Evolutionary conservation across 2,888 invertebrate species (phyloP), one percentile per base, ranked within the genome.

Genomic region (Disparrhopalites patrizii): DNA sequence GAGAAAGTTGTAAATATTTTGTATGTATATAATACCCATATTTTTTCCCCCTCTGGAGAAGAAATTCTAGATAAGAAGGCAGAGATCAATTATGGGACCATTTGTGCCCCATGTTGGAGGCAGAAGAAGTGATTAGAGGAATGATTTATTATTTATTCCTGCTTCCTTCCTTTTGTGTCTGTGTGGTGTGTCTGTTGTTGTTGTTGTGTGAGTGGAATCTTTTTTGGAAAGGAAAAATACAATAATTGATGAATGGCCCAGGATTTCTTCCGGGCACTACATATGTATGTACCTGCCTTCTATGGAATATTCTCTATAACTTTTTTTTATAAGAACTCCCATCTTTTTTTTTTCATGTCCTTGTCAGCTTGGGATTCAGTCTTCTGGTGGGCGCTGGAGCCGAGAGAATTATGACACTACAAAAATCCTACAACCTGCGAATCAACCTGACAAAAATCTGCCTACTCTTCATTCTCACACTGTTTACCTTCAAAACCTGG

Each of bases 301-400:
- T 10, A 36, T 38, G 15, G 38, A 38, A 4, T 38, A n/a, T 38
- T 13, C 36, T 36, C 13, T 8, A 36, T 36, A 8, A 8, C 36
- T 13, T 10, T 10, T 36, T 36, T 10, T 36, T 36, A 36, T 10
- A 38, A 38, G 38, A 13, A 8, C 36, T 38, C 2, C 4, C 15
- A 38, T 38, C 2, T n/a, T 38, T n/a, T n/a, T 38, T 20, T 20
- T 40, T 56, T 28, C 15, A 10, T 8, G 25, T 54, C 10, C 62
- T 66, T 76, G 76, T 54, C 83, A 91, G 91, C 77, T 84, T 91
- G 77, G 92, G 92, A 1, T 87, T 87, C 78, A 89, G 90, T 66
- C 80, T 93, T 55, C 80, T 93, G 62, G 85, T 90, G 28, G 88
- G 85, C 1, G 86, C 87, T 77, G 91, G 91, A 1, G 83, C 87